Evolutionary conservation across 2,888 invertebrate species (phyloP).

Genomic region (Zhuqinia jingwanae): DNA sequence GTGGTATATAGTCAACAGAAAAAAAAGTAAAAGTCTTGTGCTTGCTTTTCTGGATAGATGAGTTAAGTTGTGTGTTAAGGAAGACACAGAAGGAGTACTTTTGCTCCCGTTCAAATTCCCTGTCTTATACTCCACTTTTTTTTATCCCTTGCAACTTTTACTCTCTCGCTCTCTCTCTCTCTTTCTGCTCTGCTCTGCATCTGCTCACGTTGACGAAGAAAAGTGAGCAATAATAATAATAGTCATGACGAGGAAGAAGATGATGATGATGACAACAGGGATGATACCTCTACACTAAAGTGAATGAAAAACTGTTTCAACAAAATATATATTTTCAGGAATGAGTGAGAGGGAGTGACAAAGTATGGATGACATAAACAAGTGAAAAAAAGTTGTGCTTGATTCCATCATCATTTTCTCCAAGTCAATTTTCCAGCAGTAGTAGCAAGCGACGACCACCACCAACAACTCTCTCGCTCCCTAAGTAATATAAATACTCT

Average conservation of each 20-base stretch:
- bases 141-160: conserved; percentile 28
- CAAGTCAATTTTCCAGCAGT: conserved; percentile 21
- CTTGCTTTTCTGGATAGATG: not conserved
- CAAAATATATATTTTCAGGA: not conserved
- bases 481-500: conserved; percentile 23
- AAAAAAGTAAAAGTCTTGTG: not conserved
- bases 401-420: conserved; percentile 51
- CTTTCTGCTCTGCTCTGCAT: no score
- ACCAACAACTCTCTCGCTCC: not conserved
- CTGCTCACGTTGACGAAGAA: conserved; percentile 51
- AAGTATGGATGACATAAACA: conserved; percentile 42
- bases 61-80: not conserved
- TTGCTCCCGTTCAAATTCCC: conserved; percentile 7
- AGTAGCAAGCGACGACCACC: no score
- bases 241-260: conserved; percentile 18
- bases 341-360: conserved; percentile 12
- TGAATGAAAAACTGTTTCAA: conserved; percentile 51
- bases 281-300: conserved; percentile 16
- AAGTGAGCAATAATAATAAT: conserved; percentile 63
- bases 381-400: conserved; percentile 50
- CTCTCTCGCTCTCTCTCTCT: not conserved
- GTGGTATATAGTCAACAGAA: not conserved
- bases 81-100: conserved; percentile 4
- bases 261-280: no score
- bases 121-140: conserved; percentile 3